Evolutionary conservation across 1,140 invertebrate genomes (phyloP), one percentile per base, ranked within the genome.

Genomic region (Pogonomyrmex californicus): DNA sequence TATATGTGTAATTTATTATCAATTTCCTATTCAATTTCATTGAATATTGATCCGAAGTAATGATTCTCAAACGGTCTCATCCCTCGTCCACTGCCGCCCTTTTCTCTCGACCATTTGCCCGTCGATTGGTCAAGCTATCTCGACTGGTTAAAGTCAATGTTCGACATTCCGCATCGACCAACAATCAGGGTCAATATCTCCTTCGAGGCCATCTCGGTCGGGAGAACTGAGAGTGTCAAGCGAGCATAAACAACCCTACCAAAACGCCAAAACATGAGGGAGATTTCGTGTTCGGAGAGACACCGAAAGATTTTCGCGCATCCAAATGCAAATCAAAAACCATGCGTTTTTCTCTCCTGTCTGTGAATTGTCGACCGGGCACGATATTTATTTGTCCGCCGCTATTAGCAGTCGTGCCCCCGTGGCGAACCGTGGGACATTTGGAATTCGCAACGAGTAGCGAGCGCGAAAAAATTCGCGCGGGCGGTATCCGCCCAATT

Each of bases 91-190:
- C 9, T 36, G 14, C 7, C 47, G 66, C 41, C 54, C 65, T 23
- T 66, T n/a, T 68, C 47, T 85, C 70, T 44, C 4, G 14, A 44
- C 9, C 51, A n/a, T 77, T 77, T 77, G 41, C 56, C 9, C 44
- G 33, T 83, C 87, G 78, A 90, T 89, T 75, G 65, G 14, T 73
- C 65, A 33, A 23, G 51, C 85, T 68, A 75, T 89, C 82, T 87
- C 82, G 71, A 60, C 54, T 75, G 60, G 58, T 89, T 83, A 49
- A 62, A 87, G 71, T 49, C 49, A 36, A 79, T 38, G 79, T 58
- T 87, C 86, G 36, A 54, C 58, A 77, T 85, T 54, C 49, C 60
- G 60, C n/a, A 36, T 30, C 70, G 60, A 17, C 33, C 9, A 30
- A 14, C 44, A 70, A 51, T 51, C 81, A 86, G 86, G 81, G 86